These are phyloP conservation scores for Aricia artaxerxes DNA, from an alignment of 2,888 invertebrate genomes.

Conservation along the genomic window DNA sequence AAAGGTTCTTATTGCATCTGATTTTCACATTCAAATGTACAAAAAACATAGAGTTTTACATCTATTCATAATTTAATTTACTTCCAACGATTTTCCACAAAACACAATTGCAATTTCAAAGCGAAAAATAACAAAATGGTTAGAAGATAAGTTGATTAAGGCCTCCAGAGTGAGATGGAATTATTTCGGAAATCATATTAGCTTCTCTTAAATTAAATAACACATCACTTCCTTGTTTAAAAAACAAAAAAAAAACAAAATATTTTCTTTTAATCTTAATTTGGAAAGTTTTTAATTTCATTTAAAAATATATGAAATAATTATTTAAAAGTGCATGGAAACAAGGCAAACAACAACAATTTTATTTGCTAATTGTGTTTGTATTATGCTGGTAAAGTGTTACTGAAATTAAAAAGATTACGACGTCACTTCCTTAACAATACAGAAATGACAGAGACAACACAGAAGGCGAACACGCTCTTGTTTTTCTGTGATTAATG, in stretches of 20 bases:
- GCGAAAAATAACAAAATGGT: slow-evolving; percentile 35
- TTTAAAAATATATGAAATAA: neutral
- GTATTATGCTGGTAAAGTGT: neutral
- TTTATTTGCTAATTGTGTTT: neutral
- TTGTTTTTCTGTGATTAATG: neutral
- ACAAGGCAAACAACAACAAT: too few relatives aligned
- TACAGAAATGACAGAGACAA: neutral
- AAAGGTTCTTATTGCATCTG: neutral
- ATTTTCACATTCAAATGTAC: neutral
- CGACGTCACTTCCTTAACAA: neutral
- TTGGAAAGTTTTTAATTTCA: neutral
- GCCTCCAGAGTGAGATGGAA: slow-evolving; percentile 36
- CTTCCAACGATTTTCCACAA: neutral
- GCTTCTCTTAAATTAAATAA: slow-evolving; percentile 19
- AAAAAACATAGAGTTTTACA: neutral
- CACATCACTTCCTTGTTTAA: neutral
- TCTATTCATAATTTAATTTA: neutral
- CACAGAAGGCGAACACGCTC: neutral
- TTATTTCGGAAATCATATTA: slow-evolving; percentile 34
- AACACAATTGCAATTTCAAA: neutral
- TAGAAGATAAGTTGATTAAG: slow-evolving; percentile 40
- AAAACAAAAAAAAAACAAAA: neutral
- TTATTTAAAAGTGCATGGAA: too few relatives aligned
- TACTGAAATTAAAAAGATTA: slow-evolving; percentile 11
- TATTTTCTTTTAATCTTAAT: neutral